A percentile compares a stretch with the other conserved stretches of the same genome.
phyloP scores from a whole-genome alignment of 2,888 invertebrate species.

The Eupsilia transversa region DNA sequence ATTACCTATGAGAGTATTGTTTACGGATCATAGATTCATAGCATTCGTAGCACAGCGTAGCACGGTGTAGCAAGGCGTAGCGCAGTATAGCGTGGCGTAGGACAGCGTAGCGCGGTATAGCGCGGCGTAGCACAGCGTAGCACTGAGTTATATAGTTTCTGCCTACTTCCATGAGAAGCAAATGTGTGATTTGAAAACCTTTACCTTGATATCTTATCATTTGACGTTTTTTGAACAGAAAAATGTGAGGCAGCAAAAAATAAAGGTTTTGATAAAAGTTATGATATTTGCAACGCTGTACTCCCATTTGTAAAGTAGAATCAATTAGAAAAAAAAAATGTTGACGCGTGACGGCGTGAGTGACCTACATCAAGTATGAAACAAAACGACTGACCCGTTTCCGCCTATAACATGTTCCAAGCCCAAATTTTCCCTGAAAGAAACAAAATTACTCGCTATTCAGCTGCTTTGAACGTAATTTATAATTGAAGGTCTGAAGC shows the following conservation, averaged over 20 bases:
- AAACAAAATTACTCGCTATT: conserved; percentile 76
- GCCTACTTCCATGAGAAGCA: not conserved
- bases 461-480: conserved; percentile 73
- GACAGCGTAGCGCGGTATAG: not conserved
- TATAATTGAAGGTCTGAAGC: conserved; percentile 73
- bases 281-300: not conserved
- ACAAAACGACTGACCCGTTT: not conserved
- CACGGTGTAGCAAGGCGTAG: not conserved
- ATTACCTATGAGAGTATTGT: not conserved
- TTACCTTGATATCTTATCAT: not conserved
- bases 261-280: not conserved
- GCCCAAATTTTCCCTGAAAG: conserved; percentile 65
- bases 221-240: not conserved
- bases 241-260: not conserved
- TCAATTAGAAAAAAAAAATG: not conserved
- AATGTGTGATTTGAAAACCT: not conserved
- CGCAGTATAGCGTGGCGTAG: not conserved
- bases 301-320: not conserved
- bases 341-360: not conserved
- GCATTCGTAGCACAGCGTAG: not conserved
- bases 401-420: conserved; percentile 33
- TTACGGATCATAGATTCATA: not conserved
- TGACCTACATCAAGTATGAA: not conserved
- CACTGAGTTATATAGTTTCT: not conserved
- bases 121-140: not conserved